Evolutionary conservation across 64 coral and sea anemone genomes (phyloP), one percentile per base, ranked within the genome.

Genomic region (Orbicella faveolata): DNA sequence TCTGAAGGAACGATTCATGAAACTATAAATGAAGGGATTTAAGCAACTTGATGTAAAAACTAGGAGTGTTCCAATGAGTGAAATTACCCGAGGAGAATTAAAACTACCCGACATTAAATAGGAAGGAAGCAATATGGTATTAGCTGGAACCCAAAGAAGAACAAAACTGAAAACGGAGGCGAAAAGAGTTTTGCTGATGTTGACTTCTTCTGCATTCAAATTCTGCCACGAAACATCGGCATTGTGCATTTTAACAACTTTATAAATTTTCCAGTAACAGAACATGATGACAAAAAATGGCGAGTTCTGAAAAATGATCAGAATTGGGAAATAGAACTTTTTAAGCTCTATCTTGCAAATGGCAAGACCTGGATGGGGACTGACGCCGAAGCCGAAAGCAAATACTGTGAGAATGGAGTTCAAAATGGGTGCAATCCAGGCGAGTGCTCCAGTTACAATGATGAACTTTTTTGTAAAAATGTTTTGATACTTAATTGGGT

Each of bases 11-110:
- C 25, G 53, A 33, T 81, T 81, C 79, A 81, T 81, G 26, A 62
- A 64, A n/a, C 55, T 55, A 63, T 81, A 81, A 63, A 81, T 81
- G 19, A 81, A 81, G 1, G 79, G 79, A 33, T 81, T 81, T 30
- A 81, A 33, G 6, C 79, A 69, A 69, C 66, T n/a, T 9, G 66
- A 69, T 10, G 21, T 6, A n/a, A 67, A 67, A 23, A 67, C 64
- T 20, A 67, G 18, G 23, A 67, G 21, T 19, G 64, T 67, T 6
- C 1, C 64, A 30, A 30, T 30, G 30, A 30, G 30, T 30, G 30
- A 30, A 30, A 30, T 30, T 30, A 30, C 30, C 30, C 30, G 30
- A 30, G 30, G 30, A 30, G 30, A 30, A 30, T 30, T 30, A 30
- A 30, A 30, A 30, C 30, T 30, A 30, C 30, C 30, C 30, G 30